Evolutionary conservation across 2,888 invertebrate species (phyloP).

Genomic region (Cerastoderma edule): DNA sequence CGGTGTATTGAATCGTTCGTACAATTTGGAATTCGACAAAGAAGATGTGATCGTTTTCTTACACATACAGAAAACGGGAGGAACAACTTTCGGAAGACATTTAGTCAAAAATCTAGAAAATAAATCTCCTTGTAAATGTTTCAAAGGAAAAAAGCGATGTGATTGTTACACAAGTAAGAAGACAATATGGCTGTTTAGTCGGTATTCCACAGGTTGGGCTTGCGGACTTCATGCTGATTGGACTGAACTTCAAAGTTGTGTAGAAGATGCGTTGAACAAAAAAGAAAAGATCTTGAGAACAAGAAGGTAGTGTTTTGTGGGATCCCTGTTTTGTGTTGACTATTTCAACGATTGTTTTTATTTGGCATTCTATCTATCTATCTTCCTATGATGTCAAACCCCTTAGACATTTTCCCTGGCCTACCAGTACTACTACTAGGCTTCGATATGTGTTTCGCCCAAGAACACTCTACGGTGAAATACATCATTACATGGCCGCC

Average conservation of each 20-base stretch:
- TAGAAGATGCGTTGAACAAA: conserved; percentile 93
- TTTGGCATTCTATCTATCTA: too few species aligned
- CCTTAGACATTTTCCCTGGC: too few species aligned
- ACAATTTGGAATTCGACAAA: conserved; percentile 85
- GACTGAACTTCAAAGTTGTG: conserved; percentile 90
- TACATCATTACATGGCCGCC: too few species aligned
- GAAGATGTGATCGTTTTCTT: conserved; percentile 99
- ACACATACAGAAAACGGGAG: conserved; percentile 99
- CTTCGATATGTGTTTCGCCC: too few species aligned
- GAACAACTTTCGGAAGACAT: conserved; percentile 97
- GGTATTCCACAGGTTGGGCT: conserved; percentile 83
- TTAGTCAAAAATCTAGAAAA: conserved; percentile 97
- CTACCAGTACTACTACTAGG: too few species aligned
- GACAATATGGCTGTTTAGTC: conserved; percentile 91
- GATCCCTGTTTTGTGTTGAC: neutral
- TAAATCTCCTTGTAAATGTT: conserved; percentile 96
- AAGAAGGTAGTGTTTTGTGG: conserved; percentile 85
- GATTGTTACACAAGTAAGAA: conserved; percentile 75
- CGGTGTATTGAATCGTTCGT: conserved; percentile 88
- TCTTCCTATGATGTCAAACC: too few species aligned
- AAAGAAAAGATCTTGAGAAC: conserved; percentile 93
- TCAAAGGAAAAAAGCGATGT: conserved; percentile 92
- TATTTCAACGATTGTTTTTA: too few species aligned
- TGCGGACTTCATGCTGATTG: conserved; percentile 99
- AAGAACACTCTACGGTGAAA: too few species aligned